Evolutionary conservation across 2,113 vertebrate species (phyloP), one percentile per base, ranked within the genome.

Genomic region (Leucopsar rothschildi): DNA sequence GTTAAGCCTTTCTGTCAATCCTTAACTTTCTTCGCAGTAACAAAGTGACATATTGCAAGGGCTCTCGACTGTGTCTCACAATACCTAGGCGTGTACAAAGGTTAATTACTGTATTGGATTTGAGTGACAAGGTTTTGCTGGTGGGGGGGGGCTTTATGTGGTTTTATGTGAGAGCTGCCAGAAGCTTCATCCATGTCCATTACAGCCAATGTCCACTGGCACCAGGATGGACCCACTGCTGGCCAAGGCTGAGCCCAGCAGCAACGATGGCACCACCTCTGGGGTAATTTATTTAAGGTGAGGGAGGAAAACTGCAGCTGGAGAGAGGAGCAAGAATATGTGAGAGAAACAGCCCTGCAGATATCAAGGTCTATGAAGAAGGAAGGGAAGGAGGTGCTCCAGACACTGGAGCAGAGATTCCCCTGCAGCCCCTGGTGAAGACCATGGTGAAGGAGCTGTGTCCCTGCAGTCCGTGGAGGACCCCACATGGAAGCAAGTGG

Each of bases 401-500:
- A 85, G 44, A 29, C 35, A 49, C 28, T 14, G 15, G 31, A 61
- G 21, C 8, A 25, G 59, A 82, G n/a, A 73, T 68, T 68, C 27
- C 27, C 12, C 27, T 66, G 55, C 17, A 72, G 31, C 23, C 35
- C 6, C 0, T 47, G 52, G 22, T 42, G 52, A 5, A 83, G 40
- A 42, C 6, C 40, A 50, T 0, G 5, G 22, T 49, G 27, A 50
- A 12, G 24, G 20, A 31, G 31, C 27, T 66, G 22, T 22, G 11
- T 5, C 27, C 24, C 50, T 28, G 15, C 27, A 52, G 28, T 20
- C 33, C 12, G 1, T 45, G 28, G 14, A 88, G 18, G 42, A 50
- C 7, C 12, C 11, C 4, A 68, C 3, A 16, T 2, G 0, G 0
- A 50, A 65, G 25, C n/a, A 77, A 23, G 22, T 15, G 52, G 15